Base-by-base conservation (phyloP, 2,113 vertebrate genomes). In the Xyliphius kryptos region DNA sequence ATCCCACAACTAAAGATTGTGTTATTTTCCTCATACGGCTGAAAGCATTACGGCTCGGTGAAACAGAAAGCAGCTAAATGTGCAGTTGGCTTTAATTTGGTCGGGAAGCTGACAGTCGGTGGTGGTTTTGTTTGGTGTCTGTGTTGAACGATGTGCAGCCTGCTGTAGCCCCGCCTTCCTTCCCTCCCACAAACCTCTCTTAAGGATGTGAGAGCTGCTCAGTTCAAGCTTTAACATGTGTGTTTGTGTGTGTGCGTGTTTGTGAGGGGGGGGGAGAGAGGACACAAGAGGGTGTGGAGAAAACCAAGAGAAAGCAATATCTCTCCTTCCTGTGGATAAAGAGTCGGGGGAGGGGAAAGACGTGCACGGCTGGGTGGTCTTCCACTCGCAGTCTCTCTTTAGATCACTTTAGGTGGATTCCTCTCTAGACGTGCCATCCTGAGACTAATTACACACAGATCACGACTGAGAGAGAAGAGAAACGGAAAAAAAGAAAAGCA, bases 211-310 rank as follows among this genome's bases (percentile, higher is more conserved):
- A 82, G 81, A 80, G 73, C 70, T 65, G 74, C 77, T 77, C 76
- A 68, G 73, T 80, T 80, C 83, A 80, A 84, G 81, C 75, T 80
- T 77, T 86, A 81, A 85, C 76, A 78, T 83, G 83, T 77, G 75
- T 61, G 56, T 36, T 67, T 36, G 17, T 38, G 43, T 51, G 57
- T 20, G 57, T 49, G 56, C 41, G 63, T 17, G 49, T 11, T 56
- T 22, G 66, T 63, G 37, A 48, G 75, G 50, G 68, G 49, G 74
- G 62, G 60, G 69, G 55, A 21, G n/a, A n/a, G n/a, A n/a, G n/a
- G n/a, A n/a, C n/a, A n/a, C n/a, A n/a, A 40, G 21, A 13, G 17
- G 63, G 63, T 51, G 38, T 55, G 72, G 56, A 60, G 40, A 63
- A 61, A 59, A 73, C 61, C 58, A 74, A 74, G 70, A 48, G 74